Percentiles rank a stretch among this genome's conserved stretches.
phyloP scores from a whole-genome alignment of 1,140 invertebrate species.

The Holcopasites calliopsidis region DNA sequence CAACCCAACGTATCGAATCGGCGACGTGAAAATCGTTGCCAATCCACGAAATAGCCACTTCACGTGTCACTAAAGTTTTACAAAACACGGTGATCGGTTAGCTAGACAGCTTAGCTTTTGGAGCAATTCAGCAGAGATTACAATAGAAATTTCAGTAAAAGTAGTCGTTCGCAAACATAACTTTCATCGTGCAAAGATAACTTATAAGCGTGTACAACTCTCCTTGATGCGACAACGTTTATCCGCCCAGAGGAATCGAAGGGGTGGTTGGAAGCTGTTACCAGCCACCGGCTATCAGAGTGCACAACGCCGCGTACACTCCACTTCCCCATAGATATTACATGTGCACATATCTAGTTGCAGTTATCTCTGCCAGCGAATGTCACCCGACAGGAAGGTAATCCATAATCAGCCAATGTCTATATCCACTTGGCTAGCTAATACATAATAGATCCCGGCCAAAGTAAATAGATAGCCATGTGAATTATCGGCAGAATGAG shows the following conservation, averaged over 20 bases:
- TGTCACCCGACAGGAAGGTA: slow-evolving; percentile 53
- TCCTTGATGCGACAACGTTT: background rate
- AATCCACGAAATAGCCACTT: background rate
- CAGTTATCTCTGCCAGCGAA: slow-evolving; percentile 59
- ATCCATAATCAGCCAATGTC: slow-evolving; percentile 62
- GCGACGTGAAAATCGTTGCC: slow-evolving; percentile 1
- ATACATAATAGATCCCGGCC: slow-evolving; percentile 52
- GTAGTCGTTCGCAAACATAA: no score
- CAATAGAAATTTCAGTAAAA: no score
- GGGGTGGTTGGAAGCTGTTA: slow-evolving; percentile 17
- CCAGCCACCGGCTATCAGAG: slow-evolving; percentile 21
- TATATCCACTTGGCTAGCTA: slow-evolving; percentile 48
- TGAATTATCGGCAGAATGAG: slow-evolving; percentile 41
- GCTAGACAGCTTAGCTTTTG: no score
- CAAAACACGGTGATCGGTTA: slow-evolving; percentile 3
- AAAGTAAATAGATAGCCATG: slow-evolving; percentile 40
- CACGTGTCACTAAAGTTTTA: slow-evolving; percentile 8
- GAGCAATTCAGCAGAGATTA: no score
- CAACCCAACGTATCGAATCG: slow-evolving; percentile 40
- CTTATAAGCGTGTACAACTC: background rate
- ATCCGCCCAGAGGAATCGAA: background rate
- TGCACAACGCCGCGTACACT: slow-evolving; percentile 26
- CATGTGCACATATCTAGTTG: slow-evolving; percentile 38
- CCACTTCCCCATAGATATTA: slow-evolving; percentile 44
- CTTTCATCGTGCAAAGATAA: background rate